Conservation (phyloP, 2,113 vertebrate genomes). For the Urocynchramus pylzowi region DNA sequence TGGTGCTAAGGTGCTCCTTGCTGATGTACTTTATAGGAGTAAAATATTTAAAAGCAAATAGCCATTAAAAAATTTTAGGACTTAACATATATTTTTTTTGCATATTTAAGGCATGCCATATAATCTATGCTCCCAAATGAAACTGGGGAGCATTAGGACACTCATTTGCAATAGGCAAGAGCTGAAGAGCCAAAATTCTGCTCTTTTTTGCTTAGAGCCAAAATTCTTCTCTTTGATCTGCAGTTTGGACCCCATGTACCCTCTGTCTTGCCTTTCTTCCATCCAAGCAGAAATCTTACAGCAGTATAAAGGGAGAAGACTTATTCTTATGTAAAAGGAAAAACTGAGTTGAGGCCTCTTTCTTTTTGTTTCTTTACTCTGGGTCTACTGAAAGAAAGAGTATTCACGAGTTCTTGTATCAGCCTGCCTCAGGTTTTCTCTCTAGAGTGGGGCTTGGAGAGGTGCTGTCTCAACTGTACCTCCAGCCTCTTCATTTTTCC, state of each 20-base stretch:
- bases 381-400: background rate
- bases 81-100: background rate
- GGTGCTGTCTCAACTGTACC: background rate
- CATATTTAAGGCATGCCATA: background rate
- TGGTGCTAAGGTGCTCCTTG: background rate
- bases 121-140: background rate
- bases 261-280: background rate
- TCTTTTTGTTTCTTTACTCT: background rate
- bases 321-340: background rate
- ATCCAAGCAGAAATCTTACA: background rate
- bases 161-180: background rate
- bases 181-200: background rate
- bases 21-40: background rate
- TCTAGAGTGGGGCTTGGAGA: background rate
- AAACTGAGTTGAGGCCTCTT: background rate
- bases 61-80: background rate
- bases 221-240: background rate
- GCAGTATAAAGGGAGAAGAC: background rate
- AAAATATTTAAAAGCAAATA: background rate
- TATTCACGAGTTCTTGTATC: accelerated
- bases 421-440: background rate
- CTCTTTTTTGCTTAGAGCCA: background rate
- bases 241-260: background rate
- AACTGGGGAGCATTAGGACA: background rate
- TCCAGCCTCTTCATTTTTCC: background rate